Percentiles rank a stretch among this genome's conserved stretches.
phyloP scores from a whole-genome alignment of 2,113 vertebrate genomes.

The Calypte anna region DNA sequence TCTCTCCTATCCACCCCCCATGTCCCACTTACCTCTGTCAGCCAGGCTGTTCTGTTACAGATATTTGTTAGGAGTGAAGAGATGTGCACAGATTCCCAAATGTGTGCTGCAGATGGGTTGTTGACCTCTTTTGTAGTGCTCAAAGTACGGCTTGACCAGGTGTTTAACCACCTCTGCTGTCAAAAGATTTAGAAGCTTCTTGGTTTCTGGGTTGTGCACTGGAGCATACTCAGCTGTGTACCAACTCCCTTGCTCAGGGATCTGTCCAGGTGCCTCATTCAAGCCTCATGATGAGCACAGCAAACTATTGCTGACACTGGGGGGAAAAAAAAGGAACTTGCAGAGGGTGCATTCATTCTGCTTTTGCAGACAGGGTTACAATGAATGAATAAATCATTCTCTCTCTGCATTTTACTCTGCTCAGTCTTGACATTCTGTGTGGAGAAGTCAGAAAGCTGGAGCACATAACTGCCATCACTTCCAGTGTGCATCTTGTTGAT shows the following conservation, averaged over 20 bases:
- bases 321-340: background rate
- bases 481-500: background rate
- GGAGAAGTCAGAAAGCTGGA: background rate
- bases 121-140: background rate
- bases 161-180: background rate
- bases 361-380: background rate
- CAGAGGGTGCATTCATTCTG: background rate
- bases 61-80: background rate
- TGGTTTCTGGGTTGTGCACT: background rate
- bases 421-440: background rate
- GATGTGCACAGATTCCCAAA: background rate
- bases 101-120: background rate
- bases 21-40: background rate
- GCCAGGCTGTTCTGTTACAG: background rate
- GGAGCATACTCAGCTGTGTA: background rate
- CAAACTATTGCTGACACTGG: background rate
- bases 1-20: fast-evolving
- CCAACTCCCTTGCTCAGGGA: background rate
- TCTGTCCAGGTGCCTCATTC: background rate
- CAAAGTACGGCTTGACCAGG: background rate
- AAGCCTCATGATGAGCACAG: background rate
- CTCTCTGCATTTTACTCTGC: background rate
- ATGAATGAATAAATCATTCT: background rate
- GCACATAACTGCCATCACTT: background rate
- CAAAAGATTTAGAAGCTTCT: background rate